Evolutionary conservation across 2,797 vertebrate species (phyloP).

Genomic region (Arctocebus calabarensis): DNA sequence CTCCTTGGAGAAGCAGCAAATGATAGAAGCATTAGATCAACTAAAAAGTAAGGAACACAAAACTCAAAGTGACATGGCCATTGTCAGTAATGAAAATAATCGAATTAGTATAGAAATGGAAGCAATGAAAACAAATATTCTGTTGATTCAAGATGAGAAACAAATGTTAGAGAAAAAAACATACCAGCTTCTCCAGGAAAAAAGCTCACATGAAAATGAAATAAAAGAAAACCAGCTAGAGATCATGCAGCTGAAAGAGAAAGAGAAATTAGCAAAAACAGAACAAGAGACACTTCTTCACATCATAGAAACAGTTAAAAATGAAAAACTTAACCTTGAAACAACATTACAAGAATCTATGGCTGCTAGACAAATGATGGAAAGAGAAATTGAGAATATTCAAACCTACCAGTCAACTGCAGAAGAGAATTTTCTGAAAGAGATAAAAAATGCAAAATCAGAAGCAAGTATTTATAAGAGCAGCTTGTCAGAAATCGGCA

Average conservation of each 20-base stretch:
- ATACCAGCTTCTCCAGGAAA: slow-evolving; percentile 75
- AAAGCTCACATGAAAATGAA: slow-evolving; percentile 73
- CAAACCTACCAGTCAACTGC: slow-evolving; percentile 38
- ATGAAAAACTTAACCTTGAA: slow-evolving; percentile 80
- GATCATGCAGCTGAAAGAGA: slow-evolving; percentile 79
- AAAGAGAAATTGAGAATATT: slow-evolving; percentile 76
- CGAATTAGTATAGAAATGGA: slow-evolving; percentile 71
- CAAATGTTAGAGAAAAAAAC: slow-evolving; percentile 67
- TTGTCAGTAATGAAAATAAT: slow-evolving; percentile 74
- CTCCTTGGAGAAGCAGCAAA: slow-evolving; percentile 81
- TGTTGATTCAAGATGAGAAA: slow-evolving; percentile 78
- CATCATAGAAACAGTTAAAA: slow-evolving; percentile 73
- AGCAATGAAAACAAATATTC: slow-evolving; percentile 68
- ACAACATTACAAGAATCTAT: slow-evolving; percentile 70
- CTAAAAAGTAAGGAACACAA: slow-evolving; percentile 80
- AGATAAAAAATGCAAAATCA: slow-evolving; percentile 81
- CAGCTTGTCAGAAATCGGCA: slow-evolving; percentile 69
- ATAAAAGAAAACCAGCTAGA: slow-evolving; percentile 73
- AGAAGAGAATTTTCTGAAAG: slow-evolving; percentile 77
- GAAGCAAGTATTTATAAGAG: slow-evolving; percentile 79
- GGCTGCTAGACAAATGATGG: slow-evolving; percentile 69
- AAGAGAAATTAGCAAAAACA: slow-evolving; percentile 49
- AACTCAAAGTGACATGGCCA: slow-evolving; percentile 72
- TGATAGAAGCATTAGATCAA: slow-evolving; percentile 71
- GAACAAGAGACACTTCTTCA: slow-evolving; percentile 75